A percentile compares a stretch with the other conserved stretches of the same genome.
These are phyloP conservation scores for Saccostrea echinata DNA, from an alignment of 1,140 invertebrate species.

Conservation along the genomic window DNA sequence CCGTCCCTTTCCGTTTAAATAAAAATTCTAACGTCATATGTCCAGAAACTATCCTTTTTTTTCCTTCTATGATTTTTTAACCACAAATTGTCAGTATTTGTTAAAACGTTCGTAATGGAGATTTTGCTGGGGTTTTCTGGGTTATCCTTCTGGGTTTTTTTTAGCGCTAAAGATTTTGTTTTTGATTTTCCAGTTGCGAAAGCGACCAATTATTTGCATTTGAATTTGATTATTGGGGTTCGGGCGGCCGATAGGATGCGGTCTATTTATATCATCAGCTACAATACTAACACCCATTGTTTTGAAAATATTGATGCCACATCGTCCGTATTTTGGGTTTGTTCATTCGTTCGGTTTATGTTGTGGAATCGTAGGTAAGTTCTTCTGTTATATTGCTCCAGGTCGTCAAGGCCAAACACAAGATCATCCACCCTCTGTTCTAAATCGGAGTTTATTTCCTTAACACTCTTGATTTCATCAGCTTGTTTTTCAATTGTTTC, in stretches of 20 bases:
- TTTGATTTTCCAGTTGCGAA: background rate
- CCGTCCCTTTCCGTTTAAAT: too few relatives aligned
- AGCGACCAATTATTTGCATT: background rate
- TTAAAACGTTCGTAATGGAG: too few relatives aligned
- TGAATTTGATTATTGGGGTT: background rate
- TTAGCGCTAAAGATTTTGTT: background rate
- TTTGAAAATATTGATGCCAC: background rate
- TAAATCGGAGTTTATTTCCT: background rate
- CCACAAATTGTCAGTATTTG: too few relatives aligned
- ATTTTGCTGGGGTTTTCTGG: too few relatives aligned
- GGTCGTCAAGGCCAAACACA: background rate
- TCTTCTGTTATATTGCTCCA: constrained; percentile 13
- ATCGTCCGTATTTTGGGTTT: background rate
- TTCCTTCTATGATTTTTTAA: too few relatives aligned
- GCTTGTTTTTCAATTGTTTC: background rate
- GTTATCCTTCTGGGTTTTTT: background rate
- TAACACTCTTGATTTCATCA: background rate
- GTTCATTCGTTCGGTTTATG: background rate
- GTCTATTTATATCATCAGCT: constrained; percentile 8
- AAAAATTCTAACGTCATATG: too few relatives aligned
- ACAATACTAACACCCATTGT: background rate
- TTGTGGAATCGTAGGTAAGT: constrained; percentile 36
- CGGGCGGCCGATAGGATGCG: background rate
- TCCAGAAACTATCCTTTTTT: too few relatives aligned
- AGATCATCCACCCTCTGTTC: background rate